These are phyloP conservation scores for Leiothrix lutea DNA, from an alignment of 2,113 vertebrate genomes.

Conservation along the genomic window DNA sequence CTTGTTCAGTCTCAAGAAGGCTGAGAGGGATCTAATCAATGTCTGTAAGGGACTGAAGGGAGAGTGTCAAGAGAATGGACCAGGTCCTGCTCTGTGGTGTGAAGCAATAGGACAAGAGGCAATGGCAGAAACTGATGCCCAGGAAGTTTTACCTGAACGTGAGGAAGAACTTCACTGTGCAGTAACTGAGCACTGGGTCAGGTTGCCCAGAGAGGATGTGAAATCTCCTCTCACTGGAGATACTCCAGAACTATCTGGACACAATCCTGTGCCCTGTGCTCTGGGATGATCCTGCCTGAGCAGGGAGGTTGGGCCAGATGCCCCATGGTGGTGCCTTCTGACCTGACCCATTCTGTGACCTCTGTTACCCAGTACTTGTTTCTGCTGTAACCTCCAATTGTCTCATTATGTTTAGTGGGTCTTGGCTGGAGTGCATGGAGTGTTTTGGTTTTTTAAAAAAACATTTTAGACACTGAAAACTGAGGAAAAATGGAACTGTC, in stretches of 20 bases:
- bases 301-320: not conserved
- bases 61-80: too few relatives aligned
- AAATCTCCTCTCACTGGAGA: not conserved
- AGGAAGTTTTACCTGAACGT: not conserved
- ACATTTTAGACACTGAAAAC: not conserved
- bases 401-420: not conserved
- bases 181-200: not conserved
- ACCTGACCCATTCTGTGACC: not conserved
- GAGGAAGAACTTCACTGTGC: not conserved
- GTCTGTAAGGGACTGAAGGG: not conserved
- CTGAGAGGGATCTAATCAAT: not conserved
- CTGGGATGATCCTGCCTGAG: not conserved
- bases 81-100: not conserved
- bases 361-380: not conserved
- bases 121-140: not conserved
- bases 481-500: not conserved
- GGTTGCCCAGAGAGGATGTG: not conserved
- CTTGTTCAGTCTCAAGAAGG: not conserved
- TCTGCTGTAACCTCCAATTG: not conserved
- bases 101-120: not conserved
- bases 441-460: rapidly evolving
- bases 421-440: not conserved
- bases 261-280: not conserved
- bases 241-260: not conserved
- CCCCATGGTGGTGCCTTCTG: not conserved